Evolutionary conservation across 2,888 invertebrate species (phyloP).

Genomic region (Lepidochitona cinerea): DNA sequence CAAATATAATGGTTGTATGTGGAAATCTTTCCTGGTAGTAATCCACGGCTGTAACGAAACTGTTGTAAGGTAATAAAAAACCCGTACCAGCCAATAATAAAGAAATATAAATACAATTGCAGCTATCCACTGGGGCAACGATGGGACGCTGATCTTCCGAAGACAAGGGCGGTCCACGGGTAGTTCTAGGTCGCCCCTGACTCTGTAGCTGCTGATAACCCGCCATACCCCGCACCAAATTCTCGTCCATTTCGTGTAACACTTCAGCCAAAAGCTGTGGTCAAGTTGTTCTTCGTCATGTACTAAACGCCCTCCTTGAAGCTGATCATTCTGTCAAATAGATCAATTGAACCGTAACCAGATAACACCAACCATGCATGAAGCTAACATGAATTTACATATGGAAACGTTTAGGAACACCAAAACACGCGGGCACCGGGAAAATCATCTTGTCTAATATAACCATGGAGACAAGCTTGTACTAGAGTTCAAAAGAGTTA

Average conservation of each 20-base stretch:
- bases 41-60: conserved; percentile 94
- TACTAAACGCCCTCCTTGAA: no score
- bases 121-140: conserved; percentile 53
- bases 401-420: no score
- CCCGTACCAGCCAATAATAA: conserved; percentile 89
- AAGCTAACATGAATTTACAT: no score
- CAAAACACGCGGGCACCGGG: no score
- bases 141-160: neutral
- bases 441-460: no score
- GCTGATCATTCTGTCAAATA: no score
- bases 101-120: conserved; percentile 81
- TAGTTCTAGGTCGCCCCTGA: neutral
- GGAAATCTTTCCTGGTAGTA: conserved; percentile 90
- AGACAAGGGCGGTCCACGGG: neutral
- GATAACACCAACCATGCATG: no score
- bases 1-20: conserved; percentile 88
- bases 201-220: neutral
- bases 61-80: conserved; percentile 92
- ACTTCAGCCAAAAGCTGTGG: no score
- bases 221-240: neutral
- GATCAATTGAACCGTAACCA: no score
- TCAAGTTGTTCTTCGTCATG: no score
- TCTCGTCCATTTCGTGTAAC: neutral
- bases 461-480: no score
- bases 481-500: no score